phyloP scores from a whole-genome alignment of 2,113 vertebrate genomes.

The Xiphophorus maculatus region DNA sequence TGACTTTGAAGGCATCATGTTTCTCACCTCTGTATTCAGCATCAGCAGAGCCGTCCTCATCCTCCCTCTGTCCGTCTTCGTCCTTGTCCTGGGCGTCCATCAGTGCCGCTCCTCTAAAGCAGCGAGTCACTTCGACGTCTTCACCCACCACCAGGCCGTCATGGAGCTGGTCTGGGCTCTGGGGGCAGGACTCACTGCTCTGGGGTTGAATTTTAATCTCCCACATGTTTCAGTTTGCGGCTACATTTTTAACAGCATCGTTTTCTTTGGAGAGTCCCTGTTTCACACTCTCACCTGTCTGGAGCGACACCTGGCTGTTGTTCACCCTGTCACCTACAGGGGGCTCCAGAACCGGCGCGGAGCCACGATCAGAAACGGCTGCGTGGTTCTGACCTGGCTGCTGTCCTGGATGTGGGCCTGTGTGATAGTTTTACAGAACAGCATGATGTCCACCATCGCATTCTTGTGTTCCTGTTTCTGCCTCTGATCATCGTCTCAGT shows the following conservation, averaged over 20 bases:
- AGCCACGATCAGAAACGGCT: conserved; percentile 9
- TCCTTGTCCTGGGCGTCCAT: background rate
- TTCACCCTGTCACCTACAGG: conserved; percentile 31
- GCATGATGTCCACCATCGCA: too few relatives aligned
- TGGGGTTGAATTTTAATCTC: background rate
- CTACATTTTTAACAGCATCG: background rate
- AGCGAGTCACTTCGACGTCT: background rate
- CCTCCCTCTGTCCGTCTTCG: background rate
- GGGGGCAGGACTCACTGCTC: too few relatives aligned
- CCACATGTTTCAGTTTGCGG: background rate
- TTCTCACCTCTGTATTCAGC: background rate
- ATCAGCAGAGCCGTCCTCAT: background rate
- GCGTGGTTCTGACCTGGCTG: conserved; percentile 17
- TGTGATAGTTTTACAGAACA: background rate
- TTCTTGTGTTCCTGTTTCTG: background rate
- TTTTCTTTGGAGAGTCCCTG: background rate
- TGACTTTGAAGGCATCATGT: background rate
- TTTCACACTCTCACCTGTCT: conserved; percentile 26
- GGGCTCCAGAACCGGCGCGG: background rate
- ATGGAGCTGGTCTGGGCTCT: conserved; percentile 10
- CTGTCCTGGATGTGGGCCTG: background rate
- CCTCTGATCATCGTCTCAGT: background rate
- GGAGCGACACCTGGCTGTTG: conserved; percentile 34
- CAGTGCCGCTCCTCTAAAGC: background rate
- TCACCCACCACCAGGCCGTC: conserved; percentile 8